phyloP scores from a whole-genome alignment of 2,113 vertebrate genomes.

The Aleadryas rufinucha region DNA sequence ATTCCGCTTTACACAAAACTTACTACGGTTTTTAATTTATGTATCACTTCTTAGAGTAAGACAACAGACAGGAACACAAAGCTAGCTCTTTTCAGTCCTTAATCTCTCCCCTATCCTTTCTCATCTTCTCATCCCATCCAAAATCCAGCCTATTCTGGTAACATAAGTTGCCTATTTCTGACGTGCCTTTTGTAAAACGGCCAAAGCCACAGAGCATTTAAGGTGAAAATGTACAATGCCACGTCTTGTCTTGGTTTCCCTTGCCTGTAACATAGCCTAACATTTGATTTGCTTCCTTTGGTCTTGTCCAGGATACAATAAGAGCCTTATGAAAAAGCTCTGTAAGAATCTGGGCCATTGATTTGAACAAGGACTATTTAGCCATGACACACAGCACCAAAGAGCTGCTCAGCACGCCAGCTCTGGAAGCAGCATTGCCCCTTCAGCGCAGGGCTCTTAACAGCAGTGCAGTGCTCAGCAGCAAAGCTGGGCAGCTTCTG shows the following conservation, averaged over 20 bases:
- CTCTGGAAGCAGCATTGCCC: neutral
- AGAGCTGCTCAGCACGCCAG: neutral
- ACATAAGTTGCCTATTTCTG: conserved; percentile 13
- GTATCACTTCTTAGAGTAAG: neutral
- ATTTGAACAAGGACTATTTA: neutral
- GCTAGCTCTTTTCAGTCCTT: neutral
- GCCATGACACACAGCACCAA: neutral
- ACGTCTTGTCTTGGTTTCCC: neutral
- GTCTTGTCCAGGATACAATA: neutral
- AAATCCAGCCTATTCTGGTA: conserved; percentile 17
- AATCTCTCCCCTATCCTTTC: neutral
- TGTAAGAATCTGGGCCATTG: conserved; percentile 4
- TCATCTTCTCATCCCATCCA: neutral
- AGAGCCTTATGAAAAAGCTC: conserved; percentile 13
- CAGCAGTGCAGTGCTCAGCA: neutral
- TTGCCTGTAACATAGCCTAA: conserved; percentile 13
- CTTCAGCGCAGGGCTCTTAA: neutral
- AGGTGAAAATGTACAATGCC: conserved; percentile 35
- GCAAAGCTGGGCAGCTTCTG: neutral
- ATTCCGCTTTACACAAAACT: neutral
- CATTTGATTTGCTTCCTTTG: neutral
- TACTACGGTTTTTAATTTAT: neutral
- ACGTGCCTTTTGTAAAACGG: neutral
- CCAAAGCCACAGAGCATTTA: conserved; percentile 29
- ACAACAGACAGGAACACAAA: neutral